A percentile compares a stretch with the other conserved stretches of the same genome.
Conservation (phyloP, 2,888 invertebrate genomes). For the Leptinotarsa haldemani region DNA sequence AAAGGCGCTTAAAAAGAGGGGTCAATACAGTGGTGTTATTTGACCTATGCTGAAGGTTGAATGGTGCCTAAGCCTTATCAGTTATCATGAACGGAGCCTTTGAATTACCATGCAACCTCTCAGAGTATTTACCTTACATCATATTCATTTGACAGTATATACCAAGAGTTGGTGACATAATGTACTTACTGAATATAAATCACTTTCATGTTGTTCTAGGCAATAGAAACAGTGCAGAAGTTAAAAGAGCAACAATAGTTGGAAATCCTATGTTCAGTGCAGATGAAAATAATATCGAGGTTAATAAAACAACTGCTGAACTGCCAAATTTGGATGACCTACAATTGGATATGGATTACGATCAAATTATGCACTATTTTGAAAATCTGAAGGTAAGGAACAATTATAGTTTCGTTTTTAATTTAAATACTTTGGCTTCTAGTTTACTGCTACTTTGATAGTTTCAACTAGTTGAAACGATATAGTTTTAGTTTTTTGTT, state of each 20-base stretch:
- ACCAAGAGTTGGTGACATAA: too few relatives aligned
- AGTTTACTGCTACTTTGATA: not conserved
- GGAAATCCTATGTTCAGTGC: slow-evolving; percentile 89
- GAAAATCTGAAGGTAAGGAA: slow-evolving; percentile 91
- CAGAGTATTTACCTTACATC: too few relatives aligned
- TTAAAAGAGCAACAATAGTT: slow-evolving; percentile 86
- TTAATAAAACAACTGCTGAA: slow-evolving; percentile 65
- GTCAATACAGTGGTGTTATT: too few relatives aligned
- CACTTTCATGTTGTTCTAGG: slow-evolving; percentile 34
- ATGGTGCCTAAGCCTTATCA: too few relatives aligned
- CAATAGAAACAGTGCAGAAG: slow-evolving; percentile 70
- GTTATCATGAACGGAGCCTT: too few relatives aligned
- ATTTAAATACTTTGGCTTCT: not conserved
- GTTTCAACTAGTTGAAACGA: too few relatives aligned
- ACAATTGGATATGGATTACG: slow-evolving; percentile 91
- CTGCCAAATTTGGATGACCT: slow-evolving; percentile 83
- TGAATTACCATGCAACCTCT: too few relatives aligned
- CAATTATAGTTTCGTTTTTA: not conserved
- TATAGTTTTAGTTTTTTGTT: too few relatives aligned
- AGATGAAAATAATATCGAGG: slow-evolving; percentile 56
- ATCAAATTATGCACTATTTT: slow-evolving; percentile 98
- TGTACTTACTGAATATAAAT: too few relatives aligned
- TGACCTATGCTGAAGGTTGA: too few relatives aligned
- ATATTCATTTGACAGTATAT: too few relatives aligned
- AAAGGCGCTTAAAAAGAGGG: too few relatives aligned